Conservation (phyloP, 2,797 vertebrate genomes). For the Alcedo atthis region DNA sequence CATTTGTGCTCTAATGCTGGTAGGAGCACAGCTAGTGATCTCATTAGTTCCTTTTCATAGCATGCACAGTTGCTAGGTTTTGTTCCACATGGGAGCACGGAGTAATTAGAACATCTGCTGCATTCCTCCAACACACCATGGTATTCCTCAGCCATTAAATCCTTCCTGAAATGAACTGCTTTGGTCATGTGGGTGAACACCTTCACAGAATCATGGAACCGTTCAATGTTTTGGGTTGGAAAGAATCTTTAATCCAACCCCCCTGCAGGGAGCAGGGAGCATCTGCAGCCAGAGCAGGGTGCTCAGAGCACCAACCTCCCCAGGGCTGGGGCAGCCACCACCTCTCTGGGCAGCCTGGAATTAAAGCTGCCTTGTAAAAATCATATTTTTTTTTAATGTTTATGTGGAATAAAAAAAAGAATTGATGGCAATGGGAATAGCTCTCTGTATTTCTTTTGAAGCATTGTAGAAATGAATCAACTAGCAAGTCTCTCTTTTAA, state of each 20-base stretch:
- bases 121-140: not conserved
- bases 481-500: not conserved
- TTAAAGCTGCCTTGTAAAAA: not conserved
- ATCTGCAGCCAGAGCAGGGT: no score
- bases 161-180: not conserved
- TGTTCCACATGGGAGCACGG: not conserved
- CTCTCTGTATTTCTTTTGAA: not conserved
- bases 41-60: not conserved
- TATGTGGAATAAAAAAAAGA: not conserved
- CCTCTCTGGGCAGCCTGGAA: not conserved
- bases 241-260: no score
- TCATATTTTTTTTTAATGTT: not conserved
- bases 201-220: not conserved
- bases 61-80: not conserved
- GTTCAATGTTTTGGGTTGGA: not conserved
- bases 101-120: not conserved
- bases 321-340: no score
- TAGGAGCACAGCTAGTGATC: not conserved
- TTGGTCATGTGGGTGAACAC: not conserved
- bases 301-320: no score
- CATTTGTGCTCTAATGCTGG: not conserved
- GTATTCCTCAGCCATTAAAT: not conserved
- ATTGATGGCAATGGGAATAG: not conserved
- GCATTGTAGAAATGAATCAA: not conserved
- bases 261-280: no score